Conservation (phyloP, 2,888 invertebrate species). For the Rhagonycha lutea region DNA sequence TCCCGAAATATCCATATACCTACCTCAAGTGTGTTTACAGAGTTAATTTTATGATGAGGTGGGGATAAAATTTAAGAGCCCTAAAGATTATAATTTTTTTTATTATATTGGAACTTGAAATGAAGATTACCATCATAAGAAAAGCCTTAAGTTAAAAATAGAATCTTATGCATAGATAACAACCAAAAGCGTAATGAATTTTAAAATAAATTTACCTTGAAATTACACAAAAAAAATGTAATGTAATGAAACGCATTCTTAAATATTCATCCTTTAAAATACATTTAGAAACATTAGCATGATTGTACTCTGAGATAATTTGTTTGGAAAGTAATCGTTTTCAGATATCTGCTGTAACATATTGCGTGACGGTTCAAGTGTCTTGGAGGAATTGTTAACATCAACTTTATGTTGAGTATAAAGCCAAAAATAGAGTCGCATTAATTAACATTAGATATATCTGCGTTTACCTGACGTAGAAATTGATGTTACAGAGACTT, state of each 20-base stretch:
- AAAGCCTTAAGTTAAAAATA: background rate
- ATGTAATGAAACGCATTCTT: background rate
- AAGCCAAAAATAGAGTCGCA: conserved; percentile 7
- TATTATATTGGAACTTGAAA: background rate
- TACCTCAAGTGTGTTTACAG: too few species aligned
- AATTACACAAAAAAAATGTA: background rate
- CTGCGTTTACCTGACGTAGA: conserved; percentile 30
- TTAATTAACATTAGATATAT: conserved; percentile 22
- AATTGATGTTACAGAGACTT: conserved; percentile 40
- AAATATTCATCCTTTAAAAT: background rate
- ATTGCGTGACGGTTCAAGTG: conserved; percentile 12
- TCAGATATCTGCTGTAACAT: background rate
- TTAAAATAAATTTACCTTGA: background rate
- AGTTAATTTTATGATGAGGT: too few species aligned
- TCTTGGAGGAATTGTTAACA: conserved; percentile 14
- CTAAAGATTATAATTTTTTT: background rate
- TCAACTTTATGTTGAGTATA: conserved; percentile 1
- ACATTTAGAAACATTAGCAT: background rate
- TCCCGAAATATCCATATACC: too few species aligned
- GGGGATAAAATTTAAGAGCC: too few species aligned
- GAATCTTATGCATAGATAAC: background rate
- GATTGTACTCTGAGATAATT: background rate
- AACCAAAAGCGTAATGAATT: background rate
- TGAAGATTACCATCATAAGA: background rate
- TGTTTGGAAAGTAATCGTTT: background rate